Conservation (phyloP, 2,113 vertebrate species). For the Gymnobelideus leadbeateri region DNA sequence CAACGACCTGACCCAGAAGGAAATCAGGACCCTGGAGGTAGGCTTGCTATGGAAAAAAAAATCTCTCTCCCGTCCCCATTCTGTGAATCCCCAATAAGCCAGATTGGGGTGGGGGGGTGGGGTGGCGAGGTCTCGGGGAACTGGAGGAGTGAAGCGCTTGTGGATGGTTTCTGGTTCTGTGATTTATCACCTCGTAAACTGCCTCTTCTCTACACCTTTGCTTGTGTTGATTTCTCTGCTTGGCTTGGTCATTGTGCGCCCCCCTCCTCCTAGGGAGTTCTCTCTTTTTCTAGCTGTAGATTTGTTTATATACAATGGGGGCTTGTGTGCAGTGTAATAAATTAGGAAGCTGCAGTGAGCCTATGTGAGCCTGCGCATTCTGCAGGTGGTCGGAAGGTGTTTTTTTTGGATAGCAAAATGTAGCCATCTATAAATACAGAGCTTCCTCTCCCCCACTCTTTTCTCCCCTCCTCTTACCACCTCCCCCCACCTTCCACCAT, state of each 20-base stretch:
- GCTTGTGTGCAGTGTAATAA: conserved; percentile 85
- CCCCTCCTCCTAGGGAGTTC: conserved; percentile 53
- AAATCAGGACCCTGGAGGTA: conserved; percentile 97
- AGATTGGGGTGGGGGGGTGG: conserved; percentile 20
- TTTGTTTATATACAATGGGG: conserved; percentile 82
- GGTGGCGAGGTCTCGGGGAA: neutral
- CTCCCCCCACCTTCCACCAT: conserved; percentile 7
- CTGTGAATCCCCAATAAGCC: conserved; percentile 26
- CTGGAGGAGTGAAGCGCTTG: neutral
- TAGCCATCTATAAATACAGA: conserved; percentile 42
- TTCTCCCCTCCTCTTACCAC: conserved; percentile 16
- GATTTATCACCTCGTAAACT: conserved; percentile 50
- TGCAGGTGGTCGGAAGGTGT: conserved; percentile 94
- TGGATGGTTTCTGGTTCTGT: conserved; percentile 41
- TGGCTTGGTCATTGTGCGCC: conserved; percentile 57
- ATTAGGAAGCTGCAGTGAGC: conserved; percentile 88
- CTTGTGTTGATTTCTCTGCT: conserved; percentile 40
- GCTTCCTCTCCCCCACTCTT: neutral
- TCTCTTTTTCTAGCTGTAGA: conserved; percentile 57
- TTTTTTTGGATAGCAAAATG: conserved; percentile 67
- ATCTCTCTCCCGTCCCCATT: neutral
- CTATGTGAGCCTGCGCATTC: conserved; percentile 91
- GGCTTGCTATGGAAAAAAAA: conserved; percentile 67
- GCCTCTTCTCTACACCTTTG: conserved; percentile 8
- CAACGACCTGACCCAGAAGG: conserved; percentile 98